Percentiles rank a stretch among this genome's conserved stretches.
These are phyloP conservation scores for Chrysogorgia sp. DNA, from an alignment of 92 coral and sea anemone species.

Conservation along the genomic window DNA sequence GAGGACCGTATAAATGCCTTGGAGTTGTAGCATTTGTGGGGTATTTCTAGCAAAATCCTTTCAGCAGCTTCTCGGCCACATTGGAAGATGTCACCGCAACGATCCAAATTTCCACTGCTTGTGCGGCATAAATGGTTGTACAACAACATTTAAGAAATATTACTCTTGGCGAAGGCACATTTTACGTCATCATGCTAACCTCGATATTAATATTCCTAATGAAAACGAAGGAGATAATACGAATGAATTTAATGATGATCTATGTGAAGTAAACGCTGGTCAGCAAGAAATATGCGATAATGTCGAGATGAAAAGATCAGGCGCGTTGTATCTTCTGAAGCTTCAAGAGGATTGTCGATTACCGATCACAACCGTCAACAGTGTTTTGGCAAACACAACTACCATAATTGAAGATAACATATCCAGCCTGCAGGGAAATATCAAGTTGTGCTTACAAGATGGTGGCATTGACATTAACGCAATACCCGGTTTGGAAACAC, in stretches of 20 bases:
- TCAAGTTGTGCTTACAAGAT: background rate
- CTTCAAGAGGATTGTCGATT: too few species aligned
- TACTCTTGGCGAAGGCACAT: slow-evolving; percentile 23
- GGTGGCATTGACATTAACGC: background rate
- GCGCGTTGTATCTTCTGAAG: too few species aligned
- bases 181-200: background rate
- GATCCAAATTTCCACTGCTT: slow-evolving; percentile 21
- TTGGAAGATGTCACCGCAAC: slow-evolving; percentile 20
- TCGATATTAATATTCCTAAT: background rate
- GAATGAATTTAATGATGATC: background rate
- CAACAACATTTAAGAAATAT: slow-evolving; percentile 9
- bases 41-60: slow-evolving; percentile 3
- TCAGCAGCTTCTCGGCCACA: background rate
- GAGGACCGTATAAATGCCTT: slow-evolving; percentile 4
- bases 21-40: slow-evolving; percentile 27
- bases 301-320: too few species aligned
- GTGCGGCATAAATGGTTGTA: slow-evolving; percentile 21
- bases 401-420: too few species aligned
- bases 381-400: too few species aligned
- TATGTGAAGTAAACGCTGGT: background rate
- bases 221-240: background rate
- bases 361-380: too few species aligned
- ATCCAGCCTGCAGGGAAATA: background rate
- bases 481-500: background rate
- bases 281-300: too few species aligned